Evolutionary conservation across 2,113 vertebrate genomes (phyloP).

Genomic region (Chelonoidis abingdonii): DNA sequence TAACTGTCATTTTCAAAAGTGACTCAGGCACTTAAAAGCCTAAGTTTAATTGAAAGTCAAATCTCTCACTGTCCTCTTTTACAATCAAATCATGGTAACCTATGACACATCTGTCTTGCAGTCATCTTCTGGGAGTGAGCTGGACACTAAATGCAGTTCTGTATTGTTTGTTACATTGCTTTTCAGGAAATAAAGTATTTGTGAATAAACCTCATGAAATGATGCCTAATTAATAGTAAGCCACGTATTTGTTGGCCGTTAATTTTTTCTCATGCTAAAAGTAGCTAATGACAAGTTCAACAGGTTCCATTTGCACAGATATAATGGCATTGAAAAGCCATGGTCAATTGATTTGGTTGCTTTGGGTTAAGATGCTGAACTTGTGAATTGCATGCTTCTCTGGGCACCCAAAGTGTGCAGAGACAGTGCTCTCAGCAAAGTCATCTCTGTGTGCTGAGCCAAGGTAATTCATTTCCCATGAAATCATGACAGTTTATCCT

Average conservation of each 20-base stretch:
- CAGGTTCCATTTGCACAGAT: not conserved
- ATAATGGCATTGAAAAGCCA: rapidly evolving
- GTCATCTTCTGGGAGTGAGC: not conserved
- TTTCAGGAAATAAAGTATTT: not conserved
- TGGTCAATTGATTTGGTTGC: not conserved
- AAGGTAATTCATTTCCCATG: rapidly evolving
- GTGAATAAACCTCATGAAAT: not conserved
- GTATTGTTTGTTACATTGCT: not conserved
- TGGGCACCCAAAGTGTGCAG: not conserved
- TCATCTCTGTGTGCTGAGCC: rapidly evolving
- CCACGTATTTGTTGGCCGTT: not conserved
- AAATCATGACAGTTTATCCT: not conserved
- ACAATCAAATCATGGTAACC: not conserved
- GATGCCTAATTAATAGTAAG: not conserved
- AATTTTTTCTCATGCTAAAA: not conserved
- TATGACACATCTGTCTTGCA: not conserved
- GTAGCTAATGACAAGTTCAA: not conserved
- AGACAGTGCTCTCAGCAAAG: not conserved
- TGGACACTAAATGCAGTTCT: not conserved
- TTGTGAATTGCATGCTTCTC: rapidly evolving
- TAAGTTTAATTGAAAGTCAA: not conserved
- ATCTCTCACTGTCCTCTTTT: not conserved
- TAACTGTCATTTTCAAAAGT: too few species aligned
- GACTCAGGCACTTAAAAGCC: too few species aligned
- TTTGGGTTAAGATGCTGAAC: not conserved